These are phyloP conservation scores for Amiota communis DNA, from an alignment of 2,888 invertebrate genomes.

Conservation along the genomic window DNA sequence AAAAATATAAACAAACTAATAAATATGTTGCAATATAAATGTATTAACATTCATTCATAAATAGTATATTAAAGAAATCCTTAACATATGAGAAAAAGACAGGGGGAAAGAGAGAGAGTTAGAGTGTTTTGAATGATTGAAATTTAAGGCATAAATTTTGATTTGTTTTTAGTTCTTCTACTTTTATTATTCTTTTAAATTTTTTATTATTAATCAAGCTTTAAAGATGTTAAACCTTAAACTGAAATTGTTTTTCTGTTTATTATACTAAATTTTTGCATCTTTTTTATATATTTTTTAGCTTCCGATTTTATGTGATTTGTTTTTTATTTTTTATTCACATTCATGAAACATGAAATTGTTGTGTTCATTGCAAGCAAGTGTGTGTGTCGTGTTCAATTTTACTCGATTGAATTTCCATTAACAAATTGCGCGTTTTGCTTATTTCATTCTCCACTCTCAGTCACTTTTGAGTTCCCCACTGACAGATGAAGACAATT, in stretches of 20 bases:
- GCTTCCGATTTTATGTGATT: constrained; percentile 29
- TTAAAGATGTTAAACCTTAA: constrained; percentile 22
- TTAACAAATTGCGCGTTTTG: constrained; percentile 57
- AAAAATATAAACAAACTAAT: too few species aligned
- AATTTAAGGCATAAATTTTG: too few species aligned
- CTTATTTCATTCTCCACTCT: constrained; percentile 33
- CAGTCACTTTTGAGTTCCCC: background rate
- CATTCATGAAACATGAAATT: background rate
- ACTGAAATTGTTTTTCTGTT: background rate
- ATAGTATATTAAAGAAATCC: too few species aligned
- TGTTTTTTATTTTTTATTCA: constrained; percentile 15
- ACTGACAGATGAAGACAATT: too few species aligned
- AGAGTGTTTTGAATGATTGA: too few species aligned
- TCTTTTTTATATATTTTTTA: constrained; percentile 2
- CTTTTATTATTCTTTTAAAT: too few species aligned
- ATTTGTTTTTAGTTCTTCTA: constrained; percentile 29
- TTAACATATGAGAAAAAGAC: too few species aligned
- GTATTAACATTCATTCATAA: too few species aligned
- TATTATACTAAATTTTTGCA: constrained; percentile 16
- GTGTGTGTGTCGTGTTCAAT: background rate
- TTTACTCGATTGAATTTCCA: constrained; percentile 59
- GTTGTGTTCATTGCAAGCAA: constrained; percentile 4
- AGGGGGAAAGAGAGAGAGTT: too few species aligned
- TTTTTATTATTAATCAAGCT: too few species aligned
- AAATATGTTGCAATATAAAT: too few species aligned